Evolutionary conservation across 2,888 invertebrate genomes (phyloP).

Genomic region (Heliconius ismenius): DNA sequence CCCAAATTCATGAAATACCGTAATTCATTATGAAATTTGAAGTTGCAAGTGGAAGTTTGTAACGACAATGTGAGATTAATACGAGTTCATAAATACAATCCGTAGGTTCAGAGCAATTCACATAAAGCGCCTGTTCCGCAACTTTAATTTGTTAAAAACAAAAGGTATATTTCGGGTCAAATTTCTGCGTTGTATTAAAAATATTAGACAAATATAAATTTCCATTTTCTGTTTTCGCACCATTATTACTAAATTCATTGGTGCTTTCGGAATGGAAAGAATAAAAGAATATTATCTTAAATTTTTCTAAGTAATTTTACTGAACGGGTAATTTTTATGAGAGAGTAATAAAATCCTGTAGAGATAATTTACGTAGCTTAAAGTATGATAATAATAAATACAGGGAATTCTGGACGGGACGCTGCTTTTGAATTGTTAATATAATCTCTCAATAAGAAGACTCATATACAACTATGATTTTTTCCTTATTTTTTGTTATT

Average conservation of each 20-base stretch:
- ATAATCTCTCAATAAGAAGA: no score
- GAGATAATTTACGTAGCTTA: no score
- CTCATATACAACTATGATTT: no score
- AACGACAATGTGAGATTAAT: slow-evolving; percentile 31
- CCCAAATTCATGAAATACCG: neutral
- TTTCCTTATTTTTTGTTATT: no score
- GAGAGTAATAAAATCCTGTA: no score
- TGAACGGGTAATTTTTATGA: neutral
- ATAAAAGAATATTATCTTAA: neutral
- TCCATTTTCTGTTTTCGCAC: neutral
- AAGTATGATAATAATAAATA: no score
- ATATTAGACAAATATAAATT: neutral
- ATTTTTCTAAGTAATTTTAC: neutral
- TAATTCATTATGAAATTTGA: slow-evolving; percentile 20
- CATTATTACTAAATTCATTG: slow-evolving; percentile 6
- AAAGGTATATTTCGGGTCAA: slow-evolving; percentile 3
- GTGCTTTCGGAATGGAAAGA: neutral
- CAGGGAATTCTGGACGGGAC: no score
- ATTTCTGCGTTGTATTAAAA: slow-evolving; percentile 14
- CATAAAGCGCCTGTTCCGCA: slow-evolving; percentile 11
- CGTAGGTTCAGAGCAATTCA: slow-evolving; percentile 15
- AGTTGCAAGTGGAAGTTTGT: slow-evolving; percentile 12
- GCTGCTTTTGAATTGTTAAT: no score
- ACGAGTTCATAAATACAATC: slow-evolving; percentile 27
- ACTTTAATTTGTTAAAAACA: slow-evolving; percentile 31